Percentiles rank a stretch among this genome's conserved stretches.
Evolutionary conservation across 2,888 invertebrate species (phyloP).

Genomic region (Drosophila suboccidentalis): DNA sequence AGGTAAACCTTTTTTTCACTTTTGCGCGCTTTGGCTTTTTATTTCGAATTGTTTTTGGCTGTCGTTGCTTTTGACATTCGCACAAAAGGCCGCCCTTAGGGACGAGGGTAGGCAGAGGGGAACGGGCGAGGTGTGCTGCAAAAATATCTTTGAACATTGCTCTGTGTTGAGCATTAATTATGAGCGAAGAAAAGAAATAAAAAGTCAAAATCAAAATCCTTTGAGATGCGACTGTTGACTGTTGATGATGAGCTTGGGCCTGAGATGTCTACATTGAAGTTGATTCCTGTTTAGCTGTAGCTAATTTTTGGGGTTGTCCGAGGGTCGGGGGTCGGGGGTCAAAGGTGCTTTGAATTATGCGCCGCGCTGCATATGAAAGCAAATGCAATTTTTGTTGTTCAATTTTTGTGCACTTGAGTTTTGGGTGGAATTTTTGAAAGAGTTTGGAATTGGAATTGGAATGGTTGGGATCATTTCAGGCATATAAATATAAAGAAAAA

Average conservation of each 20-base stretch:
- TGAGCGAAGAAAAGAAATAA: constrained; percentile 34
- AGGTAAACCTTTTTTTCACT: constrained; percentile 60
- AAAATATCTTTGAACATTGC: constrained; percentile 80
- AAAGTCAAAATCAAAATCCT: constrained; percentile 56
- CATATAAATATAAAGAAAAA: neutral
- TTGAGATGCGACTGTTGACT: constrained; percentile 67
- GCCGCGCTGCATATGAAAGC: constrained; percentile 51
- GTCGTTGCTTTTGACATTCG: constrained; percentile 75
- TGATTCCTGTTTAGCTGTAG: constrained; percentile 37
- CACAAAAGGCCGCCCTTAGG: constrained; percentile 53
- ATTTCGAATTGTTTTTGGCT: constrained; percentile 65
- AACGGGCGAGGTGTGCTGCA: constrained; percentile 14
- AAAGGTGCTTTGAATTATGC: constrained; percentile 56
- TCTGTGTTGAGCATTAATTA: constrained; percentile 75
- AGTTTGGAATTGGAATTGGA: neutral
- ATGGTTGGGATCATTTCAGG: neutral
- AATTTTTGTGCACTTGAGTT: constrained; percentile 63
- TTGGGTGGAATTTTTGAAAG: constrained; percentile 8
- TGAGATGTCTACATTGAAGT: constrained; percentile 16
- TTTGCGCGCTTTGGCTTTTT: constrained; percentile 57
- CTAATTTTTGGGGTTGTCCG: constrained; percentile 60
- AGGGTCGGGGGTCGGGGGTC: constrained; percentile 15
- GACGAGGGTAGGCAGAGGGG: constrained; percentile 12
- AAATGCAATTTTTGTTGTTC: constrained; percentile 66
- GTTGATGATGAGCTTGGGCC: constrained; percentile 39